Base-by-base conservation (phyloP, 2,888 invertebrate genomes). In the Drosophila glabriapex region DNA sequence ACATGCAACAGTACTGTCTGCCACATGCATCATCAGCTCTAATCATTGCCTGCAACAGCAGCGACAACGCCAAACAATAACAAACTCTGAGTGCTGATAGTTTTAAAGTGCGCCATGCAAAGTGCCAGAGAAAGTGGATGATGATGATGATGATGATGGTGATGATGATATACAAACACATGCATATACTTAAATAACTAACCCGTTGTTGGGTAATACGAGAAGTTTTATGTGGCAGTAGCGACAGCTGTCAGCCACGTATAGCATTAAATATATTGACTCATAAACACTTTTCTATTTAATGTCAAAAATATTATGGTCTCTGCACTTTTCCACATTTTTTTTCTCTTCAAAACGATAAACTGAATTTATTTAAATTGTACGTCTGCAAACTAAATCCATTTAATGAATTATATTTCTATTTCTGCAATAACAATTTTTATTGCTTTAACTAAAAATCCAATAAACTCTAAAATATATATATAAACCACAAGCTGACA, bases 181-280 rank as follows among this genome's bases (percentile, higher is more conserved):
- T n/a, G 52, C 4, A 6, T 5, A 52, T 29, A 52, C 22, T 31
- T 52, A 29, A 12, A 29, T 31, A 33, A 16, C 33, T 70, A 80
- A 76, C 73, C 77, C 77, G 62, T 80, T 80, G 68, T 28, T 35
- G 46, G 35, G 78, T 80, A 78, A 78, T 46, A 62, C 28, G 80
- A 78, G 81, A 55, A 67, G 53, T 33, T 35, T 9, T 28, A 35
- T 29, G 31, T 39, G 14, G 53, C 2, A 14, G 43, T 7, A 16
- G 16, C 9, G 25, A 43, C 76, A 74, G 77, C 70, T 74, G 74
- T 64, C 64, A 35, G 33, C 0, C 5, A 1, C 22, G 16, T 10
- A 19, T 10, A 35, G 10, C 10, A 1, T 25, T 6, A 3, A 25
- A 29, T 31, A 53, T 22, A 22, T 7, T 7, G 25, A 31, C 9